phyloP scores from a whole-genome alignment of 2,113 vertebrate genomes.

The Pelobates fuscus region DNA sequence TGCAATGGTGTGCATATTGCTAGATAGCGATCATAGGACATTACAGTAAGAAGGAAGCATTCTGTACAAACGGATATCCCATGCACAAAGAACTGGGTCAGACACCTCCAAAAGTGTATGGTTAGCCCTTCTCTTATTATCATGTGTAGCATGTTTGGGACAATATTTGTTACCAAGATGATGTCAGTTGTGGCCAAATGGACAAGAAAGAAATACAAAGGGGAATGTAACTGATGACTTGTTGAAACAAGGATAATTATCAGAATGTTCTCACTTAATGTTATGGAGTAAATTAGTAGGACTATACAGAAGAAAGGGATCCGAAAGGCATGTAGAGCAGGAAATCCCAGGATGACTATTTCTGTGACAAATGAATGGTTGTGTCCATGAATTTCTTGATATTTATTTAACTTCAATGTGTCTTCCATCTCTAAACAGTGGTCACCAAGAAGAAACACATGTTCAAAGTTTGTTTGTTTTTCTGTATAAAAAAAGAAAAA shows the following conservation, averaged over 20 bases:
- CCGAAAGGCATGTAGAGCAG: background rate
- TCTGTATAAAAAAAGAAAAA: too few species aligned
- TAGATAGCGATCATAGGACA: slow-evolving; percentile 19
- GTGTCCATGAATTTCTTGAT: background rate
- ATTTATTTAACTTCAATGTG: too few species aligned
- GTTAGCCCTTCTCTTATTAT: background rate
- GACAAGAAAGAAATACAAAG: slow-evolving; percentile 29
- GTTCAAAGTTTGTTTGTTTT: too few species aligned
- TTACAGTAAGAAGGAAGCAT: slow-evolving; percentile 24
- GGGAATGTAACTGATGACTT: slow-evolving; percentile 1
- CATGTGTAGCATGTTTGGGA: background rate
- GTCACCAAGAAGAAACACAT: too few species aligned
- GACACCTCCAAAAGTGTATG: slow-evolving; percentile 1
- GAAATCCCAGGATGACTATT: background rate
- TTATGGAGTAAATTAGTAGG: background rate
- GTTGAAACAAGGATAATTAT: background rate
- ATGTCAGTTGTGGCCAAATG: slow-evolving; percentile 7
- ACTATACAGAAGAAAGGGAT: background rate
- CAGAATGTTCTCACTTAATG: background rate
- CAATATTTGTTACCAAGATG: background rate
- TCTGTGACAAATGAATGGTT: background rate
- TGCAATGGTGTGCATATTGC: slow-evolving; percentile 22
- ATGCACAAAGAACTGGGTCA: slow-evolving; percentile 8
- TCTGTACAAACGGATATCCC: background rate
- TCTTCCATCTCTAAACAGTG: too few species aligned